Conservation (phyloP, 2,797 vertebrate genomes). For the Lemur catta region DNA sequence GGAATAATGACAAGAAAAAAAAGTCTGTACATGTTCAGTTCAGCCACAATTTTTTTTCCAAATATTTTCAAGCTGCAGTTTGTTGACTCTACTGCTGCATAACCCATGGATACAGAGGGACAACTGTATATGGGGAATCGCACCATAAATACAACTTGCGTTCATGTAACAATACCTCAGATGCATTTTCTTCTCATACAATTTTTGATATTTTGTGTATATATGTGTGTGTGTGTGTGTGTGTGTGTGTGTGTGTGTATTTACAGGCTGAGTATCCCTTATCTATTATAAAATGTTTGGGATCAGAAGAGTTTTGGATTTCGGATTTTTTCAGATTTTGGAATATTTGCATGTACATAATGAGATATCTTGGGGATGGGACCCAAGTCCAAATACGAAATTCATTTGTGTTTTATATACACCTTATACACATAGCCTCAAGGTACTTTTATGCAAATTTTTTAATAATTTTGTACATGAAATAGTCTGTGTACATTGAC, state of each 20-base stretch:
- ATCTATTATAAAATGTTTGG: not conserved
- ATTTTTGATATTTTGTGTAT: not conserved
- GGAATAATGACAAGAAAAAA: not conserved
- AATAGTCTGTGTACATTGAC: no score
- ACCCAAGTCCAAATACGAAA: not conserved
- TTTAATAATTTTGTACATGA: not conserved
- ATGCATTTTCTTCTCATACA: not conserved
- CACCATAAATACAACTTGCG: not conserved
- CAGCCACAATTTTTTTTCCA: not conserved
- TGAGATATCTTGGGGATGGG: not conserved
- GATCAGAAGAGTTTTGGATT: not conserved
- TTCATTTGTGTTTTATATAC: not conserved
- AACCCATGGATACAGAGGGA: not conserved
- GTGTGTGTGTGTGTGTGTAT: not conserved
- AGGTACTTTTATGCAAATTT: not conserved
- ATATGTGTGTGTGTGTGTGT: not conserved
- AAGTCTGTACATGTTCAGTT: not conserved
- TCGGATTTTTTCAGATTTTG: not conserved
- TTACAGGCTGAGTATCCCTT: not conserved
- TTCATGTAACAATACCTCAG: not conserved
- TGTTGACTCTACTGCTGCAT: not conserved
- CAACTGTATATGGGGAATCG: not conserved
- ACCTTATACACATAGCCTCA: not conserved
- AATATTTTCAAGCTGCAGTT: not conserved
- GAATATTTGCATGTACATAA: not conserved